Evolutionary conservation across 2,888 invertebrate genomes (phyloP).

Genomic region (Tineola bisselliella): DNA sequence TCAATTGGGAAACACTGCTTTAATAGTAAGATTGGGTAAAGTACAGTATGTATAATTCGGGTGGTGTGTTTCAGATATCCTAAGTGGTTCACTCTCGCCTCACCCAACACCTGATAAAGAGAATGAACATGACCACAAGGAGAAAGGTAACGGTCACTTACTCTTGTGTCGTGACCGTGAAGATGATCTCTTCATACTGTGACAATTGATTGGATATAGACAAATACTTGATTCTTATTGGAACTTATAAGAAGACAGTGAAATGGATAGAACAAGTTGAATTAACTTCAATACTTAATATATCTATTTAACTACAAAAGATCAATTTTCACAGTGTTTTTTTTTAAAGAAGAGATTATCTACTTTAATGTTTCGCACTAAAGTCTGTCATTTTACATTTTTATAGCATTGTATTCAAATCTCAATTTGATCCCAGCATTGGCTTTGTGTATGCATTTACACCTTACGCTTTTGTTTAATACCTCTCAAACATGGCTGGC

Average conservation of each 20-base stretch:
- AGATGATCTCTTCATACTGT: conserved; percentile 2
- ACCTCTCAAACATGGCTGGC: neutral
- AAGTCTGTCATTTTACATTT: conserved; percentile 10
- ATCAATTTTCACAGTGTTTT: neutral
- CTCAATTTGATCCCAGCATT: conserved; percentile 41
- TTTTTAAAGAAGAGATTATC: neutral
- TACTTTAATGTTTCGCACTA: conserved; percentile 11
- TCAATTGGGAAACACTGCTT: too few species aligned
- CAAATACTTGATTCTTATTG: too few species aligned
- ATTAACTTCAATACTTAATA: too few species aligned
- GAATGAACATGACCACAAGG: conserved; percentile 80
- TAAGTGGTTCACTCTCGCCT: conserved; percentile 76
- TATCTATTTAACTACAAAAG: too few species aligned
- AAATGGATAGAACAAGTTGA: too few species aligned
- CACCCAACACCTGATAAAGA: conserved; percentile 72
- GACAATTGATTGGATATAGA: neutral
- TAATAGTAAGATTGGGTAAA: too few species aligned
- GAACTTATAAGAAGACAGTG: too few species aligned
- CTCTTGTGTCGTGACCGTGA: conserved; percentile 13
- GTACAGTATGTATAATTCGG: neutral
- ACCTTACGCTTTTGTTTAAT: conserved; percentile 42
- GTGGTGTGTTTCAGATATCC: conserved; percentile 73
- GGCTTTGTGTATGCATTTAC: conserved; percentile 51
- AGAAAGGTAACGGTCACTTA: conserved; percentile 70
- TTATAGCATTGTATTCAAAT: conserved; percentile 12